A percentile compares a stretch with the other conserved stretches of the same genome.
These are phyloP conservation scores for Lycorma delicatula DNA, from an alignment of 1,140 invertebrate genomes.

Conservation along the genomic window DNA sequence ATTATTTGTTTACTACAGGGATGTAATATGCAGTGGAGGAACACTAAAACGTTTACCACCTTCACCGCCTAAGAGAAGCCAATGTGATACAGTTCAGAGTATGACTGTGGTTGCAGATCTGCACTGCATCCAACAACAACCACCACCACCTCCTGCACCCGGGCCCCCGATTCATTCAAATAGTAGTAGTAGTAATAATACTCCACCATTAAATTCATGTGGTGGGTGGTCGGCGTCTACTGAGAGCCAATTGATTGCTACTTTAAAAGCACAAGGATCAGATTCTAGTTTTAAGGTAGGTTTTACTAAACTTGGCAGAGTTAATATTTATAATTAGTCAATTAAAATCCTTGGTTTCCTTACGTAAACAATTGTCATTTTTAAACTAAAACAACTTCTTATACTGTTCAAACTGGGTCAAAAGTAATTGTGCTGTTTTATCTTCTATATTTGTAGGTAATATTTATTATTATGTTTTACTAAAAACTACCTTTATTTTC, in stretches of 20 bases:
- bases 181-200: slow-evolving; percentile 26
- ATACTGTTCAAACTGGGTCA: too few relatives aligned
- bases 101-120: slow-evolving; percentile 30
- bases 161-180: slow-evolving; percentile 39
- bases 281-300: slow-evolving; percentile 78
- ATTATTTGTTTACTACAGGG: slow-evolving; percentile 15
- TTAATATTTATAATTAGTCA: too few relatives aligned
- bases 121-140: slow-evolving; percentile 38
- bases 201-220: too few relatives aligned
- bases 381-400: too few relatives aligned
- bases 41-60: slow-evolving; percentile 49
- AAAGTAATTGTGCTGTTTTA: too few relatives aligned
- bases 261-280: slow-evolving; percentile 61
- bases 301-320: slow-evolving; percentile 7
- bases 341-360: too few relatives aligned
- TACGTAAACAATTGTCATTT: too few relatives aligned
- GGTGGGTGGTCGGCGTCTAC: background rate
- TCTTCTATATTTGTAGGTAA: too few relatives aligned
- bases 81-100: slow-evolving; percentile 34
- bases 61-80: slow-evolving; percentile 71
- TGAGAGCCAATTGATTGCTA: slow-evolving; percentile 49
- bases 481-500: too few relatives aligned
- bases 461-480: too few relatives aligned
- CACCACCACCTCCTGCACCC: slow-evolving; percentile 46
- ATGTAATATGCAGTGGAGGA: slow-evolving; percentile 17